phyloP scores from a whole-genome alignment of 2,888 invertebrate genomes.

The Meliscaeva auricollis region DNA sequence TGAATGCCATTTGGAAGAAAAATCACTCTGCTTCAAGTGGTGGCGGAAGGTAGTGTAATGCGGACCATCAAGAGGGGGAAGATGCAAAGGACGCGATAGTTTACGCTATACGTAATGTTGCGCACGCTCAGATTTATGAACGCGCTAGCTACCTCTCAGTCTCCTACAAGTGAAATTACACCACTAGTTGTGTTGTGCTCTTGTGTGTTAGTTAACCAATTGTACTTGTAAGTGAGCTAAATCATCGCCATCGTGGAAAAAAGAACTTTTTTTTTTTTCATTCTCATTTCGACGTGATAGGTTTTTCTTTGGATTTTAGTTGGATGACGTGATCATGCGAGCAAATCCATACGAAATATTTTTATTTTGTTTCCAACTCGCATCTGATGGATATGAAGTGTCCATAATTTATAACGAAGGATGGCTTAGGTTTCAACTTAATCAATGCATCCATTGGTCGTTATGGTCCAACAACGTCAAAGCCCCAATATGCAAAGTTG shows the following conservation, averaged over 20 bases:
- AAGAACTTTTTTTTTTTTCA: conserved; percentile 41
- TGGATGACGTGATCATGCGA: conserved; percentile 37
- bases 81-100: conserved; percentile 23
- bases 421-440: too few relatives aligned
- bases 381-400: conserved; percentile 64
- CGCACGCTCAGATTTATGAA: conserved; percentile 72
- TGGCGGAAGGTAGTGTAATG: background rate
- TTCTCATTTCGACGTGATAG: conserved; percentile 10
- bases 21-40: conserved; percentile 30
- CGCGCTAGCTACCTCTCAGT: conserved; percentile 35
- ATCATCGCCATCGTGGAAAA: conserved; percentile 41
- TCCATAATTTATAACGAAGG: conserved; percentile 53
- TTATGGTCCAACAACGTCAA: background rate
- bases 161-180: conserved; percentile 67
- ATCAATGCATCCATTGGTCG: background rate
- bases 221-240: conserved; percentile 47
- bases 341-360: conserved; percentile 44
- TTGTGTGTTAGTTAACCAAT: conserved; percentile 37
- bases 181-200: conserved; percentile 47
- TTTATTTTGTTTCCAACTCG: conserved; percentile 6
- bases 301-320: conserved; percentile 53
- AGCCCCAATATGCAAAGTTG: conserved; percentile 38
- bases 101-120: conserved; percentile 51
- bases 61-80: background rate
- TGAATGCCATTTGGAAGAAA: conserved; percentile 46